Evolutionary conservation across 1,140 invertebrate species (phyloP).

Genomic region (Galleria mellonella): DNA sequence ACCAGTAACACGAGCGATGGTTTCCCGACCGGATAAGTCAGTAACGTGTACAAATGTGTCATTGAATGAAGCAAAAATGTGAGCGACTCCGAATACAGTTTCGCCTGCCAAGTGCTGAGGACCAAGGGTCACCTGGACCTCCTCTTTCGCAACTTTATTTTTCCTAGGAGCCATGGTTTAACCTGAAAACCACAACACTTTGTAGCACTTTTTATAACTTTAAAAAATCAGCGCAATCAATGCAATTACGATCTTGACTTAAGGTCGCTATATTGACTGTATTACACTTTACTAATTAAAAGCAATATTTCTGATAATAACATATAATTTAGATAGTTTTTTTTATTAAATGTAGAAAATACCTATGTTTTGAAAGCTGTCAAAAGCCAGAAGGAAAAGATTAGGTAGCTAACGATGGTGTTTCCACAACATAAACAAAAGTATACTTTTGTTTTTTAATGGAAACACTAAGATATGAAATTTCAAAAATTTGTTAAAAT

Average conservation of each 20-base stretch:
- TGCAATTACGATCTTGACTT: background rate
- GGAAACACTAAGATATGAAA: too few relatives aligned
- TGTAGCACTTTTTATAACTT: constrained; percentile 54
- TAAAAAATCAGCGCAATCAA: constrained; percentile 56
- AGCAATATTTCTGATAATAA: background rate
- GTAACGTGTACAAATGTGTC: constrained; percentile 99
- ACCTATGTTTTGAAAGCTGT: constrained; percentile 68
- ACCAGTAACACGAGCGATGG: constrained; percentile 98
- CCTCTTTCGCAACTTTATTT: constrained; percentile 96
- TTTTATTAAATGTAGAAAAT: constrained; percentile 30
- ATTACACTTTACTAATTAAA: background rate
- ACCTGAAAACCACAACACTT: constrained; percentile 63
- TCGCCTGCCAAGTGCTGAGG: constrained; percentile 98
- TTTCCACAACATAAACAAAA: too few relatives aligned
- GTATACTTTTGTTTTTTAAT: too few relatives aligned
- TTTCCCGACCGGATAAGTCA: constrained; percentile 99
- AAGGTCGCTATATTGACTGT: background rate
- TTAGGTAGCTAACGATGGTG: constrained; percentile 14
- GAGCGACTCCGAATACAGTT: constrained; percentile 98
- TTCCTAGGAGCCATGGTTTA: constrained; percentile 95
- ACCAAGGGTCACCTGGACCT: constrained; percentile 96
- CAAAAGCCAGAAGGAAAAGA: constrained; percentile 56
- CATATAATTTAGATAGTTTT: background rate
- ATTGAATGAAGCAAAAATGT: constrained; percentile 99
- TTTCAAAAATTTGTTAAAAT: too few relatives aligned